Evolutionary conservation across 2,888 invertebrate species (phyloP).

Genomic region (Athripsodes cinereus): DNA sequence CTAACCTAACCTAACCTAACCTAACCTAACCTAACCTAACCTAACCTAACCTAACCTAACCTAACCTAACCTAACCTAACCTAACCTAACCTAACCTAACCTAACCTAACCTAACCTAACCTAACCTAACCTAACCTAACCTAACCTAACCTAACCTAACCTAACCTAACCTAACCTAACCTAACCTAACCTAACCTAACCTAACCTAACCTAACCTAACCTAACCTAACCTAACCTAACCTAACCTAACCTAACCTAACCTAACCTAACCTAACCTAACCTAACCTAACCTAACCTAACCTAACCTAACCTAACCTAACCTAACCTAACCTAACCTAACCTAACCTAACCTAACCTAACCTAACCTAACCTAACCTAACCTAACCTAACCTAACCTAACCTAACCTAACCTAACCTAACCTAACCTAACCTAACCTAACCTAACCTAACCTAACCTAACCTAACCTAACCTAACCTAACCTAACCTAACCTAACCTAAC

Average conservation of each 20-base stretch:
- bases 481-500: constrained; percentile 25
- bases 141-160: too few relatives aligned
- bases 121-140: too few relatives aligned
- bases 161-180: too few relatives aligned
- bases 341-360: constrained; percentile 22
- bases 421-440: constrained; percentile 21
- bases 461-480: constrained; percentile 24
- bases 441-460: constrained; percentile 16
- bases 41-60: too few relatives aligned
- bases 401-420: constrained; percentile 16
- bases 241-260: constrained; percentile 12
- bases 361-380: constrained; percentile 15
- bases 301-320: constrained; percentile 20
- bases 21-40: too few relatives aligned
- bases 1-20: too few relatives aligned
- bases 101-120: too few relatives aligned
- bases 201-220: too few relatives aligned
- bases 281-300: constrained; percentile 21
- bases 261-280: constrained; percentile 19
- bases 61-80: too few relatives aligned
- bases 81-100: too few relatives aligned
- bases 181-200: too few relatives aligned
- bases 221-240: too few relatives aligned
- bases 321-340: constrained; percentile 23
- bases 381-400: constrained; percentile 20